Evolutionary conservation across 2,113 vertebrate species (phyloP).

Genomic region (Chinchilla lanigera): DNA sequence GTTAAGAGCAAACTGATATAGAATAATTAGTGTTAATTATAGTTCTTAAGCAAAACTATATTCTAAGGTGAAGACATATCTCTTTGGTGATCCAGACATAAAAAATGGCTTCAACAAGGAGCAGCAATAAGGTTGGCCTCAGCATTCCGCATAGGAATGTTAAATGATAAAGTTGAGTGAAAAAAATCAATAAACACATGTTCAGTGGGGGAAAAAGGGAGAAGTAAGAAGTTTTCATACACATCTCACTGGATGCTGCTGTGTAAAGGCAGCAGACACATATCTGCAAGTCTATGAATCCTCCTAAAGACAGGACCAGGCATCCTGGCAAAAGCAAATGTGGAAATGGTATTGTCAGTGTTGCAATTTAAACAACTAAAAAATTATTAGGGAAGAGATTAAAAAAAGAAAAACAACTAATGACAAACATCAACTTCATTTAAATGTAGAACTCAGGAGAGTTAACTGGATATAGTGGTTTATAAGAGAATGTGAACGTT

Average conservation of each 20-base stretch:
- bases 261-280: not conserved
- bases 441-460: not conserved
- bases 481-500: not conserved
- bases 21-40: not conserved
- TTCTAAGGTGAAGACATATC: constrained; percentile 21
- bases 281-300: not conserved
- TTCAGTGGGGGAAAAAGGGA: not conserved
- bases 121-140: constrained; percentile 2
- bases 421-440: not conserved
- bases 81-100: not conserved
- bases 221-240: not conserved
- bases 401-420: not conserved
- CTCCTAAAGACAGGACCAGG: not conserved
- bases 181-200: not conserved
- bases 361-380: not conserved
- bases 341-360: not conserved
- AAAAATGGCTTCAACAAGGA: not conserved
- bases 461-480: not conserved
- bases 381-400: not conserved
- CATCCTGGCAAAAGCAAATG: not conserved
- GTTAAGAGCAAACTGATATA: not conserved
- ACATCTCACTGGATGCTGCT: not conserved
- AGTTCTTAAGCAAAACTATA: not conserved
- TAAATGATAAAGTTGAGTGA: constrained; percentile 29
- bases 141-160: constrained; percentile 33